These are phyloP conservation scores for Rosalia funebris DNA, from an alignment of 2,888 invertebrate species.

Conservation along the genomic window DNA sequence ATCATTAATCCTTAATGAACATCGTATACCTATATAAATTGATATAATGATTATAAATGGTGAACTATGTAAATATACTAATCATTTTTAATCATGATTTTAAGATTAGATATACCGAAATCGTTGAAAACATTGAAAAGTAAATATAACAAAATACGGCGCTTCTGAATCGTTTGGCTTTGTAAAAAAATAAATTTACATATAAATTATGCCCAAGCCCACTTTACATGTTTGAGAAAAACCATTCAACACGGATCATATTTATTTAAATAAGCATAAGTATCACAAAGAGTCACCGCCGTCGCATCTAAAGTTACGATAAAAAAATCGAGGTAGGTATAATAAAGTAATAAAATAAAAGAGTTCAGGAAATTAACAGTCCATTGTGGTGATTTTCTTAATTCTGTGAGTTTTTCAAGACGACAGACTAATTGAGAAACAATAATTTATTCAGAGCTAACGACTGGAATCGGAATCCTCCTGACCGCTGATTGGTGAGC, in stretches of 20 bases:
- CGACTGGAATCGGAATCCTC: slow-evolving; percentile 54
- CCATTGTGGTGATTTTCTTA: slow-evolving; percentile 46
- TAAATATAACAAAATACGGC: slow-evolving; percentile 3
- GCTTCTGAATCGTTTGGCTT: slow-evolving; percentile 1
- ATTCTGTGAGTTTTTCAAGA: slow-evolving; percentile 49
- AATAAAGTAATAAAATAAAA: slow-evolving; percentile 35
- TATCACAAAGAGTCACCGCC: slow-evolving; percentile 13
- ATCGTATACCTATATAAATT: too few relatives aligned
- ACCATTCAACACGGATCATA: slow-evolving; percentile 11
- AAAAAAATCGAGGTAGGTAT: slow-evolving; percentile 24
- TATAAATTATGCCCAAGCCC: slow-evolving; percentile 16
- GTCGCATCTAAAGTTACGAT: slow-evolving; percentile 15
- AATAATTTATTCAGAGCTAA: slow-evolving; percentile 63
- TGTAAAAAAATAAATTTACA: slow-evolving; percentile 20
- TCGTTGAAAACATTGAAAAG: too few relatives aligned
- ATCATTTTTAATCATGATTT: slow-evolving; percentile 12
- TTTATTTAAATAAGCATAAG: slow-evolving; percentile 16
- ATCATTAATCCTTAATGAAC: too few relatives aligned
- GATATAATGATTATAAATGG: too few relatives aligned
- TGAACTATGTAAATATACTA: too few relatives aligned
- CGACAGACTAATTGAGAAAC: slow-evolving; percentile 61
- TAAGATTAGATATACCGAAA: too few relatives aligned
- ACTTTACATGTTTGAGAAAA: slow-evolving; percentile 8
- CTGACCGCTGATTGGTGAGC: slow-evolving; percentile 58
- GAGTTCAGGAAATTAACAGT: slow-evolving; percentile 39